Conservation (phyloP, 2,113 vertebrate species). For the Mugil cephalus region DNA sequence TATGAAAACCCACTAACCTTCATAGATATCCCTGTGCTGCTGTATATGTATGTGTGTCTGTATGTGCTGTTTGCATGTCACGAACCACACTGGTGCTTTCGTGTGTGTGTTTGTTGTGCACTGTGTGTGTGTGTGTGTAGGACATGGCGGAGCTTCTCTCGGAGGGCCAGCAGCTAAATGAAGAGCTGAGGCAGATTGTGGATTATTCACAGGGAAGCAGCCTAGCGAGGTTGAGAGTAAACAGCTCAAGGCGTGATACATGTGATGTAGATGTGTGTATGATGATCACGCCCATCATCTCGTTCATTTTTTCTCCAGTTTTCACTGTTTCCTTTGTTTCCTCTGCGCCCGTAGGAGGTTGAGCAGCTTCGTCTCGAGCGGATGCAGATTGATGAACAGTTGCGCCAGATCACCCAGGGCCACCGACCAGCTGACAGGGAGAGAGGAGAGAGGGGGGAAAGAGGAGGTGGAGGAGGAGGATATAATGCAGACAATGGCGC, state of each 20-base stretch:
- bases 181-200: conserved; percentile 65
- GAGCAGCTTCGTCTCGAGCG: conserved; percentile 96
- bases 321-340: background rate
- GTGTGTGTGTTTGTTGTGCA: conserved; percentile 46
- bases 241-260: conserved; percentile 39
- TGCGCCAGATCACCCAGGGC: conserved; percentile 96
- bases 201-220: conserved; percentile 53
- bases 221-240: conserved; percentile 65
- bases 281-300: conserved; percentile 5
- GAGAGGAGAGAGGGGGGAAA: conserved; percentile 42
- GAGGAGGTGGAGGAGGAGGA: conserved; percentile 88
- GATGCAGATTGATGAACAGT: conserved; percentile 96
- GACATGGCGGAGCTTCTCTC: conserved; percentile 62
- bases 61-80: background rate
- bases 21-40: background rate
- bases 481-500: conserved; percentile 89
- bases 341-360: conserved; percentile 88
- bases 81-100: too few relatives aligned
- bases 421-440: conserved; percentile 88
- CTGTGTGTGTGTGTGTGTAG: conserved; percentile 43
- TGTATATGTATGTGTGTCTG: conserved; percentile 10
- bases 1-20: background rate
- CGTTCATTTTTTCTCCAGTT: background rate
- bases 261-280: conserved; percentile 69
- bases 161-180: conserved; percentile 52